A percentile compares a stretch with the other conserved stretches of the same genome.
phyloP scores from a whole-genome alignment of 2,797 vertebrate species.

The Rhynchonycteris naso region DNA sequence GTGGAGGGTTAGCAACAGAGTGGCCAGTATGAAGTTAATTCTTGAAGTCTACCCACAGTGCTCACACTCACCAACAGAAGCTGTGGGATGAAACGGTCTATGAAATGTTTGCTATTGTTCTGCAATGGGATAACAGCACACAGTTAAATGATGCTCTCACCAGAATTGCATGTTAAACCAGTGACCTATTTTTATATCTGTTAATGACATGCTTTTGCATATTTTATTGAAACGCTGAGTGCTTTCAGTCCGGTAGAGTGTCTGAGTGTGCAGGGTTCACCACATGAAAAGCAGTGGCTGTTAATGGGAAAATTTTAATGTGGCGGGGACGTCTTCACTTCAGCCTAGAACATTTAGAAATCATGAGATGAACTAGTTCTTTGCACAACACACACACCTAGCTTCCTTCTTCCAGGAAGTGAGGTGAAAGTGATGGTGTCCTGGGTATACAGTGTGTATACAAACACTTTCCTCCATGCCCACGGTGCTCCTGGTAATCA shows the following conservation, averaged over 20 bases:
- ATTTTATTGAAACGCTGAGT: not conserved
- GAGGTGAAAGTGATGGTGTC: not conserved
- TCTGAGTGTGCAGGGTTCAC: not conserved
- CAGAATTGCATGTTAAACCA: not conserved
- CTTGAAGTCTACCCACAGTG: not conserved
- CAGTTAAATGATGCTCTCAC: not conserved
- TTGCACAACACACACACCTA: not conserved
- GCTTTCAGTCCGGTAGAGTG: not conserved
- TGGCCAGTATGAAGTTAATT: not conserved
- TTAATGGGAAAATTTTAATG: not conserved
- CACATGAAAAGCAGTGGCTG: not conserved
- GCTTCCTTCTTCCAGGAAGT: not conserved
- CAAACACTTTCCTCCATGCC: not conserved
- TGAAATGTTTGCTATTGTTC: not conserved
- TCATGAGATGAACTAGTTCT: not conserved
- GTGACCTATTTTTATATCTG: not conserved
- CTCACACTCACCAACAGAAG: not conserved
- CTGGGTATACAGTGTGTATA: fast-evolving
- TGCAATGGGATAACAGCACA: not conserved
- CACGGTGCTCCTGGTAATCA: not conserved
- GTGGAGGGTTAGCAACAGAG: not conserved
- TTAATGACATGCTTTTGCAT: not conserved
- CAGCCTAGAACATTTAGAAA: not conserved
- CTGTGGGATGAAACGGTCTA: not conserved
- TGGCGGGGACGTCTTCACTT: not conserved